These are phyloP conservation scores for Apodemia mormo DNA, from an alignment of 2,888 invertebrate genomes.

Conservation along the genomic window DNA sequence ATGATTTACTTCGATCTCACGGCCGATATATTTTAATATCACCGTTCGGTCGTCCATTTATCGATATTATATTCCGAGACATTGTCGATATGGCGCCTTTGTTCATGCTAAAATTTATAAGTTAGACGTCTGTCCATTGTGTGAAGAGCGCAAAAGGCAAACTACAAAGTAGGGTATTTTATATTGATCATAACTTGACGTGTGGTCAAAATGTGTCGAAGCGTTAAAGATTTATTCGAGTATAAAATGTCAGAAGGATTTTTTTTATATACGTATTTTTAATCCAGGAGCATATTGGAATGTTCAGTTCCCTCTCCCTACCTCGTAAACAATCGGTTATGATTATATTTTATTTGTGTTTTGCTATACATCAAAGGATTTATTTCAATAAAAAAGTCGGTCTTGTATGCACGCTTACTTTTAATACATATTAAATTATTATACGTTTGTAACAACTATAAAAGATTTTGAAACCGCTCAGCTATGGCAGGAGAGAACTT, in stretches of 20 bases:
- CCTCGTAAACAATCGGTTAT: not conserved
- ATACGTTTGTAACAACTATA: too few relatives aligned
- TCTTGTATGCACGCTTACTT: too few relatives aligned
- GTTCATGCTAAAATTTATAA: slow-evolving; percentile 78
- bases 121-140: slow-evolving; percentile 74
- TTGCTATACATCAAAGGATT: too few relatives aligned
- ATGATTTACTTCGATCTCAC: slow-evolving; percentile 70
- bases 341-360: too few relatives aligned
- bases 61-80: slow-evolving; percentile 65
- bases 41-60: slow-evolving; percentile 60
- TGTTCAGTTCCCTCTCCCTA: not conserved
- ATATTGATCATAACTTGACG: slow-evolving; percentile 74
- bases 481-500: too few relatives aligned
- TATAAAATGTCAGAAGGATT: slow-evolving; percentile 46
- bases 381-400: too few relatives aligned
- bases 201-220: slow-evolving; percentile 79
- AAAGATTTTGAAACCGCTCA: too few relatives aligned
- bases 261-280: slow-evolving; percentile 38
- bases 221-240: slow-evolving; percentile 71
- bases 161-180: slow-evolving; percentile 67
- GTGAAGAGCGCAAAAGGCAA: slow-evolving; percentile 49
- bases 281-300: not conserved
- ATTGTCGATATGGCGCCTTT: slow-evolving; percentile 78
- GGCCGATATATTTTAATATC: slow-evolving; percentile 73
- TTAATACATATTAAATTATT: too few relatives aligned